Base-by-base conservation (phyloP, 1,140 invertebrate species). In the Magallana gigas region DNA sequence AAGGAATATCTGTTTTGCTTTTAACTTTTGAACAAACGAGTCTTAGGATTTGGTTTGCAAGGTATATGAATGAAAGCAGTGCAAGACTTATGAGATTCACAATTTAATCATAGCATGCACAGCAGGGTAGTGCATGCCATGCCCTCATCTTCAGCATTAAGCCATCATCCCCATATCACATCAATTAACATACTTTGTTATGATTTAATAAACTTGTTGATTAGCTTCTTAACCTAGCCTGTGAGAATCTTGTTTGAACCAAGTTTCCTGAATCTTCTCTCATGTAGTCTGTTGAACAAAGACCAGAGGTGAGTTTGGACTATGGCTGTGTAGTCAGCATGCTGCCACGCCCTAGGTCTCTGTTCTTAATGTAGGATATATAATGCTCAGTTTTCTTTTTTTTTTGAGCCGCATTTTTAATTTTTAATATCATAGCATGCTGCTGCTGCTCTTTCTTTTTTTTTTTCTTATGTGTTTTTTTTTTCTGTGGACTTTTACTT, bases 311-410 rank as follows among this genome's bases (percentile, higher is more conserved):
- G 36, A 76, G 68, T 29, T 48, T 48, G 36, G 36, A 48, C 23
- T 76, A 29, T 76, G 68, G 68, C 68, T 76, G 68, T 29, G 23
- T 76, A 29, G 23, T 76, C 23, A 76, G 68, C 68, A 76, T 76
- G 68, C 68, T 76, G 68, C 68, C 68, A 29, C 68, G 11, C 68
- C 23, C 16, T 64, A 36, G 18, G 8, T 76, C 23, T 76, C 68
- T 29, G 11, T 76, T 76, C 8, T 76, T 5, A 3, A 48, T 48
- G 36, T 48, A 48, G 36, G 36, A 48, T 48, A 48, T 23, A 23
- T 48, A 48, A 76, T 76, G 68, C 68, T 36, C 8, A 8, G 7
- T 76, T 76, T 11, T 76, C 68, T 76, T 48, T 48, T 48, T 1
- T 29, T 7, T 76, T 76, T 76, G 23, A 36, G 68, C 68, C 12